Evolutionary conservation across 2,797 vertebrate genomes (phyloP).

Genomic region (Hippopotamyrus pictus): DNA sequence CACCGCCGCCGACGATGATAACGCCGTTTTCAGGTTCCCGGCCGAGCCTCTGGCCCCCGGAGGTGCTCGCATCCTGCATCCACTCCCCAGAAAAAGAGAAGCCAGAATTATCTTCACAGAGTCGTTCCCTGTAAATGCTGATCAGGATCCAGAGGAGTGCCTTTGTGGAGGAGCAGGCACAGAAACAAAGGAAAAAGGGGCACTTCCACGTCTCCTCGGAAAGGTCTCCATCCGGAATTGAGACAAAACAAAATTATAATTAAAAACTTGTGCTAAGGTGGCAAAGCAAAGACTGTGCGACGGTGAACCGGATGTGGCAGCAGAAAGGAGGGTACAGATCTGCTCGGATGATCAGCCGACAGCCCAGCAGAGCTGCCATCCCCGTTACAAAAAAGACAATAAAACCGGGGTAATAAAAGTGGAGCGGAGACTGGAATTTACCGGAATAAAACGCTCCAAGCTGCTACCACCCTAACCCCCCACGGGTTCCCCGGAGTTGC

Average conservation of each 20-base stretch:
- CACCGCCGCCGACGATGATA: not conserved
- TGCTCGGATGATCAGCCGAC: not conserved
- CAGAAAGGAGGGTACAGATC: not conserved
- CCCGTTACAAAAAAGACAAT: not conserved
- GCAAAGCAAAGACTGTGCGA: not conserved
- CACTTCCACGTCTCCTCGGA: not conserved
- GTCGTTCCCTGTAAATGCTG: not conserved
- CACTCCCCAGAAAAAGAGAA: not conserved
- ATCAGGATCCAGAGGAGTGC: not conserved
- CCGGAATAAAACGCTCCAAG: not conserved
- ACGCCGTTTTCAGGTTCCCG: not conserved
- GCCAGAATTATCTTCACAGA: not conserved
- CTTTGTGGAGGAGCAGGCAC: not conserved
- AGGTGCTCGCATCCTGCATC: not conserved
- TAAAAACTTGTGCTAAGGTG: not conserved
- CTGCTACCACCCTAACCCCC: not conserved
- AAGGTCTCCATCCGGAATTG: not conserved
- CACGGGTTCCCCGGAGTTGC: not conserved
- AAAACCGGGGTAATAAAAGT: not conserved
- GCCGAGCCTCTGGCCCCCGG: not conserved
- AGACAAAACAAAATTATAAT: not conserved
- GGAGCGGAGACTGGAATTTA: constrained; percentile 4
- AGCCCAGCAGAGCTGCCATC: not conserved
- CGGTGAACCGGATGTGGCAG: not conserved
- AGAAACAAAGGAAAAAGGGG: not conserved